Evolutionary conservation across 2,888 invertebrate genomes (phyloP), one percentile per base, ranked within the genome.

Genomic region (Vanessa cardui): DNA sequence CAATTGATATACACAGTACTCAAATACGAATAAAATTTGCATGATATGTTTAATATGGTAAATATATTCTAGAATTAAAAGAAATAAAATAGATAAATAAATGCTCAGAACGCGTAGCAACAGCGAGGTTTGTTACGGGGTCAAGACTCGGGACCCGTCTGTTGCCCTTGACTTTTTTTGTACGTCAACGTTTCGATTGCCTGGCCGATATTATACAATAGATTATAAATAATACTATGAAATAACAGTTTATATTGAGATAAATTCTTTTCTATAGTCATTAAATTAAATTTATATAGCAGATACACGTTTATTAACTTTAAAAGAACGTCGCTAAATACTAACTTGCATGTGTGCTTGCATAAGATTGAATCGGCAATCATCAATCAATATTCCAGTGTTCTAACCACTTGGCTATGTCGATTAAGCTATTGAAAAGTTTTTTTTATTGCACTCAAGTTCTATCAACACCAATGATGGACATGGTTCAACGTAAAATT

Each of bases 91-190:
- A 45, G 45, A 45, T 46, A 59, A 26, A n/a, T 7, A 26, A 12
- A 12, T 26, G 6, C 16, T 65, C 16, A 64, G 50, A n/a, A 46
- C 63, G 54, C 66, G 44, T 70, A 58, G 70, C 66, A 61, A 72
- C 70, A 56, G 54, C 69, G 68, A 54, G 52, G 39, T 39, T 56
- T 39, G 56, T 39, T 80, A 77, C 76, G 86, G 84, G 91, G 88
- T 90, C 91, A 91, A 92, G 84, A 89, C 80, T 88, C 90, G 85
- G 86, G 85, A 87, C 88, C 80, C 85, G 89, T 85, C 89, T 80
- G 75, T 75, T 88, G 86, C 84, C 91, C 91, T 92, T 91, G 91
- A 85, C 74, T 79, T 88, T 89, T 26, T 87, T 88, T 86, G 78
- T 75, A 76, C 74, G 75, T 76, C 84, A 87, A 87, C 86, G 84